These are phyloP conservation scores for Dromaius novaehollandiae DNA, from an alignment of 2,113 vertebrate genomes.

Conservation along the genomic window DNA sequence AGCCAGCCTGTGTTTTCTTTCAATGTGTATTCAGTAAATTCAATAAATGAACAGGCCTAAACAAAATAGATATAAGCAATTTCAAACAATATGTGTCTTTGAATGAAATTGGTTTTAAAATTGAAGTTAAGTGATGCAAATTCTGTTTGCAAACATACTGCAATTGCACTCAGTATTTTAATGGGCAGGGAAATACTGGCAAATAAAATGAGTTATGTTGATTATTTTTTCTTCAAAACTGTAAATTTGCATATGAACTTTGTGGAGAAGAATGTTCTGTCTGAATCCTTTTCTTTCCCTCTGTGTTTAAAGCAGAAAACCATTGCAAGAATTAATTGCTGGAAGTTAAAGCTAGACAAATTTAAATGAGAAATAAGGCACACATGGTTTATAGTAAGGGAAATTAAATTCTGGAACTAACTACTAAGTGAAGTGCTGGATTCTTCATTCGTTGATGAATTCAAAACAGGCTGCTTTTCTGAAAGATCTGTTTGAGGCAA, in stretches of 20 bases:
- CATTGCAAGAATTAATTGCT: neutral
- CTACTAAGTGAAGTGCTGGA: neutral
- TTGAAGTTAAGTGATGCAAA: neutral
- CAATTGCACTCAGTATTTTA: neutral
- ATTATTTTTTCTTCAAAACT: neutral
- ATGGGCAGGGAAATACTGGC: neutral
- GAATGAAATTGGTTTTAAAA: neutral
- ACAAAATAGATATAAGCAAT: neutral
- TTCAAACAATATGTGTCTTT: neutral
- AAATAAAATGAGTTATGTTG: neutral
- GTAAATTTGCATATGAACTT: neutral
- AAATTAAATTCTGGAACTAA: neutral
- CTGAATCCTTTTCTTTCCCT: neutral
- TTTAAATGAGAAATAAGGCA: neutral
- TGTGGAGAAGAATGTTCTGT: neutral
- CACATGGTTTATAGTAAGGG: neutral
- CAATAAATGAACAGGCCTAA: too few relatives aligned
- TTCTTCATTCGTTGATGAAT: neutral
- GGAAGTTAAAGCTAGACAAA: neutral
- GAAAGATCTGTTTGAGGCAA: neutral
- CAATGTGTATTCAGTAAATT: too few relatives aligned
- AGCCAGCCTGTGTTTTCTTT: neutral
- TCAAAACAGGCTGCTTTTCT: neutral
- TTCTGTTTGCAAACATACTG: neutral
- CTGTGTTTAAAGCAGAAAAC: neutral